Evolutionary conservation across 2,888 invertebrate genomes (phyloP), one percentile per base, ranked within the genome.

Genomic region (Metalampra italica): DNA sequence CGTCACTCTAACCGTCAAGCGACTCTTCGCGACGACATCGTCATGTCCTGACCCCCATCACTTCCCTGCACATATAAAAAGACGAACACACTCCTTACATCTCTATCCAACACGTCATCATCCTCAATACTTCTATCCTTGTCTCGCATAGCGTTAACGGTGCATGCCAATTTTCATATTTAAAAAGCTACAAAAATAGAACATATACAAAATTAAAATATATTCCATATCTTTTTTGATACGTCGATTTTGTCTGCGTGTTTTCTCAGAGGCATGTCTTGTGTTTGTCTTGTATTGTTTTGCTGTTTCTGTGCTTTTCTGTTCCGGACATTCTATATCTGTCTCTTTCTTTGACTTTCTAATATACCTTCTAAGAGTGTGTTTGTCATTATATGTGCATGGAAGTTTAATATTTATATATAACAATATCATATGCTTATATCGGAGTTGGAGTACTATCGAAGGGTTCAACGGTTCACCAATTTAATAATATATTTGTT

Each of bases 381-480:
- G 89, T 87, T 87, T 87, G 89, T 86, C 87, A 80, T 83, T 83
- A 86, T 85, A 89, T 90, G 90, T 90, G 90, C 90, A 89, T 90
- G 89, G 84, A 87, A 81, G 80, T 78, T 79, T 73, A 76, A 63
- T 75, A 76, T 63, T 75, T 68, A 67, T 70, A 62, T 68, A 66
- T 68, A 73, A 69, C 62, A 69, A 73, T 66, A 65, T 53, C 53
- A 55, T 58, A 22, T 67, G 55, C 52, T 56, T 60, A 60, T 54
- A 63, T 61, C 51, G n/a, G 66, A 68, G 59, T 51, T 64, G 64
- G 68, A 80, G 65, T 78, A 80, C 77, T 68, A 55, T 64, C 60
- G 66, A 66, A 63, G 64, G 73, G 59, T 67, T 61, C 55, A 44
- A 43, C 5, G 13, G 29, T 32, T 46, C 29, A 42, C 38, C 29